Evolutionary conservation across 2,797 vertebrate species (phyloP).

Genomic region (Lagodon rhomboides): DNA sequence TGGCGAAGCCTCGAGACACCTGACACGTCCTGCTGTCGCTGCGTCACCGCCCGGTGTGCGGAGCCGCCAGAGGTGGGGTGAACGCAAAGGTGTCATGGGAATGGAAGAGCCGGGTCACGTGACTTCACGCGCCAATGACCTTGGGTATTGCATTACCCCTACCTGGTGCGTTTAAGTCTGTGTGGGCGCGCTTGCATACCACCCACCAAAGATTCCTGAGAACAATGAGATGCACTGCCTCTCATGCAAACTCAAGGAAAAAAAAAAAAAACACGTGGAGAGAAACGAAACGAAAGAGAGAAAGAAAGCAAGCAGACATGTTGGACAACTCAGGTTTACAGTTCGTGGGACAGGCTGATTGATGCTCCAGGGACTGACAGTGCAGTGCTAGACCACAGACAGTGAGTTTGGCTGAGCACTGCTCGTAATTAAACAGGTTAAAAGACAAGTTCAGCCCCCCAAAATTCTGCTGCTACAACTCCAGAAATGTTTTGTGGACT

Average conservation of each 20-base stretch:
- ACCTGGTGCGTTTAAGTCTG: slow-evolving; percentile 51
- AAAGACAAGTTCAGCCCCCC: too few relatives aligned
- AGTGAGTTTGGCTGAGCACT: neutral
- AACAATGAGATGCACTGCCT: neutral
- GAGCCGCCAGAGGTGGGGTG: slow-evolving; percentile 37
- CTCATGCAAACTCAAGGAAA: neutral
- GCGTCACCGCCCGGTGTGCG: slow-evolving; percentile 64
- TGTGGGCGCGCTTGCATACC: too few relatives aligned
- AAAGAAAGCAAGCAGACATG: neutral
- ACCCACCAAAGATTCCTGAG: slow-evolving; percentile 27
- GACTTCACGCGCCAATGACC: slow-evolving; percentile 70
- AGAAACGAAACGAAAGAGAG: neutral
- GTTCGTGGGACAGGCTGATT: neutral
- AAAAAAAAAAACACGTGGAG: neutral
- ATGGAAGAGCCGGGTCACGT: slow-evolving; percentile 72
- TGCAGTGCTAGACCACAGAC: neutral
- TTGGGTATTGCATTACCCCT: slow-evolving; percentile 53
- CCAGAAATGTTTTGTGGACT: too few relatives aligned
- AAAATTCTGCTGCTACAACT: too few relatives aligned
- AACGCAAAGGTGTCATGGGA: slow-evolving; percentile 66
- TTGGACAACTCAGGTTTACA: neutral
- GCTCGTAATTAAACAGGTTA: too few relatives aligned
- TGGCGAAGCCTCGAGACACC: slow-evolving; percentile 73
- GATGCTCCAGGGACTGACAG: neutral
- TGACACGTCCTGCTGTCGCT: slow-evolving; percentile 65